Percentiles rank a stretch among this genome's conserved stretches.
These are phyloP conservation scores for Podiceps cristatus DNA, from an alignment of 2,113 vertebrate species.

Conservation along the genomic window DNA sequence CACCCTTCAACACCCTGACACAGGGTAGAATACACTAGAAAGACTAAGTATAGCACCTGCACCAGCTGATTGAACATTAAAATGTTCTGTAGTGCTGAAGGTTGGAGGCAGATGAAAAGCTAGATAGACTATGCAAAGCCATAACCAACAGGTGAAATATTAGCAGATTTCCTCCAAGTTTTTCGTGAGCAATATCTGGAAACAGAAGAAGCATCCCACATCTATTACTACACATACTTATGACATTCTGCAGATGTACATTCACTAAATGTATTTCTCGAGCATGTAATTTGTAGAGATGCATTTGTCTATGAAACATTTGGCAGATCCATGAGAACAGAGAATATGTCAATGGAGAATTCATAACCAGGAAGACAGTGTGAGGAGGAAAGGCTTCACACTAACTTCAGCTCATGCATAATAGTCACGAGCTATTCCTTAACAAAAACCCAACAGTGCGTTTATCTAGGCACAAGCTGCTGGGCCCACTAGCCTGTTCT, in stretches of 20 bases:
- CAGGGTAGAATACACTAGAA: background rate
- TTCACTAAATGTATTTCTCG: background rate
- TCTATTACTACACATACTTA: background rate
- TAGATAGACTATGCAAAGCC: conserved; percentile 7
- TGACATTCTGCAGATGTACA: background rate
- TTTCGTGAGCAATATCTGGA: conserved; percentile 75
- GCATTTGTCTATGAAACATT: background rate
- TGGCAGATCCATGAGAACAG: background rate
- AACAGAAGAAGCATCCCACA: background rate
- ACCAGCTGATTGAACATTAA: background rate
- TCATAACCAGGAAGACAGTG: background rate
- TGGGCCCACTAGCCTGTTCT: background rate
- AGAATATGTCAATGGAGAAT: background rate
- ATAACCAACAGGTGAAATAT: conserved; percentile 71
- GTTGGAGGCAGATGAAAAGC: background rate
- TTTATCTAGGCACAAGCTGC: background rate
- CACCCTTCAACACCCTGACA: background rate
- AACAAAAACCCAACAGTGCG: background rate
- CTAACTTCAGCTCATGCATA: background rate
- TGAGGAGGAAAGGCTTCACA: background rate
- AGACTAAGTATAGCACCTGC: background rate
- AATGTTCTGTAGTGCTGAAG: background rate
- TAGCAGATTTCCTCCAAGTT: conserved; percentile 62
- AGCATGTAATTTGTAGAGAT: background rate
- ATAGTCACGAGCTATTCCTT: background rate